Percentiles rank a stretch among this genome's conserved stretches.
These are phyloP conservation scores for Ectropis crepuscularia DNA, from an alignment of 2,888 invertebrate species.

Conservation along the genomic window DNA sequence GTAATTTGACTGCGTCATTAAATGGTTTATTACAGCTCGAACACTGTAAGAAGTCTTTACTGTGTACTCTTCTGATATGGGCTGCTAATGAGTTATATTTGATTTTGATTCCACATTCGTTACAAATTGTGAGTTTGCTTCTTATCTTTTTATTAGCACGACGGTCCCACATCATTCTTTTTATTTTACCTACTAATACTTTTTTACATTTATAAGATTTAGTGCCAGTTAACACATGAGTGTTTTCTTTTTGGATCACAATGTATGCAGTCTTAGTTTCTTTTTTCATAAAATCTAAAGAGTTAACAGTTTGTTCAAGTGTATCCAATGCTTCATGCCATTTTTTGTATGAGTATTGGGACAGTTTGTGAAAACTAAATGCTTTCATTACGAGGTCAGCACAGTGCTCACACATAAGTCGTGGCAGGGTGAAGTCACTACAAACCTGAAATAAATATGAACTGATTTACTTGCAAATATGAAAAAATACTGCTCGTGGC, in stretches of 20 bases:
- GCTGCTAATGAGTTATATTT: not conserved
- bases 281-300: not conserved
- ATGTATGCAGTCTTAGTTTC: not conserved
- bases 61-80: not conserved
- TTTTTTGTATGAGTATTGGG: not conserved
- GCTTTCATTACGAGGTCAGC: not conserved
- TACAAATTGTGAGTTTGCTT: not conserved
- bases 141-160: not conserved
- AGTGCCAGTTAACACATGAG: not conserved
- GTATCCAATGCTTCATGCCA: not conserved
- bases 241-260: not conserved
- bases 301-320: not conserved
- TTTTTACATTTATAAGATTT: not conserved
- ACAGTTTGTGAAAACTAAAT: not conserved
- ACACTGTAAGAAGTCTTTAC: not conserved
- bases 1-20: not conserved
- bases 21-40: not conserved
- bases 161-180: not conserved
- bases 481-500: too few relatives aligned
- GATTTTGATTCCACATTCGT: not conserved
- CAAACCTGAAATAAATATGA: not conserved
- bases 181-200: not conserved
- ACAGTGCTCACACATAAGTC: not conserved
- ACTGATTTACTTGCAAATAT: too few relatives aligned
- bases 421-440: not conserved